phyloP scores from a whole-genome alignment of 2,888 invertebrate genomes.

The Tetanocera ferruginea region DNA sequence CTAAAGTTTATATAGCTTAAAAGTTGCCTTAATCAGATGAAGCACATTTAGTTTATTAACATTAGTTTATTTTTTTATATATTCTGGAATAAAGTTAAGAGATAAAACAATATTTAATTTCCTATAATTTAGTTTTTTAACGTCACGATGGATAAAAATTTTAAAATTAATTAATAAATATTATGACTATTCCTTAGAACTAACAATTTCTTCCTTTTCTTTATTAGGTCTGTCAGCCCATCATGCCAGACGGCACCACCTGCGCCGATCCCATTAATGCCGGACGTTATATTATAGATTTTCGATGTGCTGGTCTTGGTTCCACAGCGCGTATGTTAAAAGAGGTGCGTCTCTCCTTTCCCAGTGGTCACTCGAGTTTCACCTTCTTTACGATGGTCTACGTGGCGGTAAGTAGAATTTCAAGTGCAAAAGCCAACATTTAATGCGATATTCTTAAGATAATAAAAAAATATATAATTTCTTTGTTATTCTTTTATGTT shows the following conservation, averaged over 20 bases:
- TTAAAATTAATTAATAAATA: too few species aligned
- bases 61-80: too few species aligned
- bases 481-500: constrained; percentile 20
- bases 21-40: too few species aligned
- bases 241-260: constrained; percentile 71
- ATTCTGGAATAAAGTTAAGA: too few species aligned
- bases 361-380: constrained; percentile 93
- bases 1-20: too few species aligned
- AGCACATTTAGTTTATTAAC: too few species aligned
- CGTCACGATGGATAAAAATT: too few species aligned
- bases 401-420: constrained; percentile 79
- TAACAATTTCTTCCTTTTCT: constrained; percentile 6
- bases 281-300: constrained; percentile 80
- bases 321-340: constrained; percentile 74
- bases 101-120: too few species aligned
- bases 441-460: neutral
- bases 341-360: constrained; percentile 88
- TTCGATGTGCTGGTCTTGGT: constrained; percentile 75
- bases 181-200: too few species aligned
- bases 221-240: constrained; percentile 82
- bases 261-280: constrained; percentile 74
- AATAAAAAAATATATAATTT: neutral
- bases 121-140: too few species aligned
- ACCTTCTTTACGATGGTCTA: constrained; percentile 89
- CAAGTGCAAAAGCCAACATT: neutral